Base-by-base conservation (phyloP, 2,113 vertebrate species). In the Diglossa brunneiventris region DNA sequence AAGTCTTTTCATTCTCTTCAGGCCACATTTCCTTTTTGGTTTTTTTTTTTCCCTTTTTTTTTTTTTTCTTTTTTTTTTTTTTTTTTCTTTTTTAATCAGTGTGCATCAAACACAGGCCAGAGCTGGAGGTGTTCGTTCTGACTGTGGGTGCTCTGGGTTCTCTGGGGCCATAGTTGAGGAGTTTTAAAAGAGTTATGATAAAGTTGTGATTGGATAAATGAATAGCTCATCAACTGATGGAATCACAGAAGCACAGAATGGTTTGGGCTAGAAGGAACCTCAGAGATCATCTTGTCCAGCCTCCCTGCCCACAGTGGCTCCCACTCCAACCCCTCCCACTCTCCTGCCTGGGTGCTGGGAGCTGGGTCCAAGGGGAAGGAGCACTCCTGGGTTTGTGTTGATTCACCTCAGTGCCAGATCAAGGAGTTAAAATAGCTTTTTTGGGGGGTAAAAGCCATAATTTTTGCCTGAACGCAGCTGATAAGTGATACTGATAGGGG, bases 1-100 rank as follows among this genome's bases (percentile, higher is more conserved):
- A 84, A 41, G 78, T 94, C 62, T 95, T 93, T 95, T 96, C 87
- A 76, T 89, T 94, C 69, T 70, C 58, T 62, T 90, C 76, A 85
- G 55, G 77, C 87, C 58, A 76, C 80, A 23, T 44, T 87, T 73
- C 62, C 17, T 50, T 20, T 44, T 3, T n/a, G n/a, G n/a, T 31
- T 73, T 72, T 53, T 6, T 19, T 30, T 17, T 49, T 24, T 49
- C 13, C n/a, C n/a, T n/a, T n/a, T 3, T 31, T 73, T 72, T 53
- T 6, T 19, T 30, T 17, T 49, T 24, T 49, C 13, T 49, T 8
- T 47, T 49, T 49, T 49, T 14, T 5, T 14, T 24, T 53, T 7
- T 20, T 7, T 27, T 8, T 52, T 19, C 7, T 73, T 62, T 56
- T 47, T 62, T 23, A 21, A 64, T 77, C 31, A 10, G 7, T 42